Conservation (phyloP, 2,113 vertebrate species). For the Orientallactaga bullata region DNA sequence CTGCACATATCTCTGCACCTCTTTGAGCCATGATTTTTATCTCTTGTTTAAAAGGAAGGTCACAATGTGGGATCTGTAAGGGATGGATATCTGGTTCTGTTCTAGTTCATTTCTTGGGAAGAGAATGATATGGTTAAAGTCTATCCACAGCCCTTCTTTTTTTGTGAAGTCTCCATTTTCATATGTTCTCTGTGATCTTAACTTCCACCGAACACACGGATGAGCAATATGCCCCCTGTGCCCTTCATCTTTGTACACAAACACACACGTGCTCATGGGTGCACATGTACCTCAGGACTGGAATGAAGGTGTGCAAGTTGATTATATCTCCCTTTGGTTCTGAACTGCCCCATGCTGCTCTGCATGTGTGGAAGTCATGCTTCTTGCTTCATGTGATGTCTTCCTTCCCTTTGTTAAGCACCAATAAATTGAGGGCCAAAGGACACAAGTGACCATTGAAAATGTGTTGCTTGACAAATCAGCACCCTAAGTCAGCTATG, state of each 20-base stretch:
- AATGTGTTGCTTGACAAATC: rapidly evolving
- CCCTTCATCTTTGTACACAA: neutral
- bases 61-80: neutral
- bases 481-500: too few species aligned
- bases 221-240: neutral
- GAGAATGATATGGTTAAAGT: neutral
- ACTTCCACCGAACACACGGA: neutral
- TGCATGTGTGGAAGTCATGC: rapidly evolving
- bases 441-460: neutral
- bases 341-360: rapidly evolving
- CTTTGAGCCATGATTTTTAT: neutral
- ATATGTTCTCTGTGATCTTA: rapidly evolving
- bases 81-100: too few species aligned
- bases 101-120: neutral
- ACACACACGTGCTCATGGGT: too few species aligned
- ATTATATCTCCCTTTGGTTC: neutral
- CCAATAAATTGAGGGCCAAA: rapidly evolving
- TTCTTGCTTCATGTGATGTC: rapidly evolving
- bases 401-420: neutral
- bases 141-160: rapidly evolving
- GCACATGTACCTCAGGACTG: too few species aligned
- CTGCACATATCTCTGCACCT: neutral
- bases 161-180: too few species aligned
- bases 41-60: neutral
- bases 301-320: rapidly evolving